A percentile compares a stretch with the other conserved stretches of the same genome.
These are phyloP conservation scores for Bradypus variegatus DNA, from an alignment of 2,797 vertebrate genomes.

Conservation along the genomic window DNA sequence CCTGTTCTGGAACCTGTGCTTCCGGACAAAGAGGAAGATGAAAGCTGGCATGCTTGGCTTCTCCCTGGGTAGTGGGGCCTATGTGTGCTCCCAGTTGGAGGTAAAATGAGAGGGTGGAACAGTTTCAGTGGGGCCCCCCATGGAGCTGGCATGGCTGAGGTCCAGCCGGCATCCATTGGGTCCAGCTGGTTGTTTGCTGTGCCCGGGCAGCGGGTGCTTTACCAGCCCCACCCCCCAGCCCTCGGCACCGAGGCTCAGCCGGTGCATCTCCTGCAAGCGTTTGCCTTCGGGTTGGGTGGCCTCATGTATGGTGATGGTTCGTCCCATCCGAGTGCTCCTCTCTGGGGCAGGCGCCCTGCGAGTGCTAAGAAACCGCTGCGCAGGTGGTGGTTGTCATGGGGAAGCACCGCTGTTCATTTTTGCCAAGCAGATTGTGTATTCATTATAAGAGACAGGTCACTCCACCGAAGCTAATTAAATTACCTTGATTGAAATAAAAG, in stretches of 20 bases:
- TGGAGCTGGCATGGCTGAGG: accelerated
- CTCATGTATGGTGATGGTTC: background rate
- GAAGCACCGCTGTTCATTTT: background rate
- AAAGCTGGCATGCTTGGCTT: no score
- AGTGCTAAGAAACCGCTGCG: background rate
- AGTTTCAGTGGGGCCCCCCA: background rate
- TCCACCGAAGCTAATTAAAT: background rate
- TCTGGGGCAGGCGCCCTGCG: background rate
- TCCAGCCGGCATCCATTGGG: accelerated
- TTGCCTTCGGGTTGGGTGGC: background rate
- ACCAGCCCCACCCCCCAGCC: background rate
- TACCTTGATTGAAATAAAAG: background rate
- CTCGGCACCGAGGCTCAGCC: background rate
- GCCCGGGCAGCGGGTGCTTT: background rate
- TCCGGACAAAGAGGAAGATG: background rate
- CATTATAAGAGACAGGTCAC: background rate
- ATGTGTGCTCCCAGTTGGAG: background rate
- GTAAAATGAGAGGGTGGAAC: background rate
- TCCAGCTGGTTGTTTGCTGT: accelerated
- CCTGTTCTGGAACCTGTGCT: background rate
- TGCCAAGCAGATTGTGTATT: background rate
- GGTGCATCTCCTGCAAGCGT: background rate
- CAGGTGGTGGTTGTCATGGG: background rate
- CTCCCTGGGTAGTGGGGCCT: background rate
- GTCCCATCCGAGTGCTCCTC: background rate